A percentile compares a stretch with the other conserved stretches of the same genome.
Evolutionary conservation across 2,888 invertebrate species (phyloP).

Genomic region (Pteria penguin): DNA sequence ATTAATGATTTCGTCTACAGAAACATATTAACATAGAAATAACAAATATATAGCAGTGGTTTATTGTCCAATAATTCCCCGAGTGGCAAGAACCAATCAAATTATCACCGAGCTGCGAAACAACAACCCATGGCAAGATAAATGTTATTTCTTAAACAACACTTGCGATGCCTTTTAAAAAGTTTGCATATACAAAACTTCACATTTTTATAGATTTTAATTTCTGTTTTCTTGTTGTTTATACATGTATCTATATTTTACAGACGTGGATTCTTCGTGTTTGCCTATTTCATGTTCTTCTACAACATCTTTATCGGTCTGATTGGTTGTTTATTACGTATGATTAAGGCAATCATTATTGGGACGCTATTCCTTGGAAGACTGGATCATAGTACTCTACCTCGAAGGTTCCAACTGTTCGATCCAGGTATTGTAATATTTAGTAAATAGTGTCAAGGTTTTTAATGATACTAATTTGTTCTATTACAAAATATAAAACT

Average conservation of each 20-base stretch:
- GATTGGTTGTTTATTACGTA: slow-evolving; percentile 67
- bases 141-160: not conserved
- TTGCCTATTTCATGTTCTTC: slow-evolving; percentile 75
- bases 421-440: slow-evolving; percentile 74
- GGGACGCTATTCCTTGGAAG: slow-evolving; percentile 69
- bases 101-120: not conserved
- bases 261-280: slow-evolving; percentile 67
- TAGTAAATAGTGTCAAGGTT: no score
- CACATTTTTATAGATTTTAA: not conserved
- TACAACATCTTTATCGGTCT: slow-evolving; percentile 74
- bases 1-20: no score
- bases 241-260: slow-evolving; percentile 27
- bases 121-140: not conserved
- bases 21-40: no score
- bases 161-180: not conserved
- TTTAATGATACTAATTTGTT: no score
- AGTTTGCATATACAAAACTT: not conserved
- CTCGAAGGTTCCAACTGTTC: slow-evolving; percentile 66
- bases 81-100: not conserved
- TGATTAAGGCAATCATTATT: slow-evolving; percentile 62
- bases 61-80: no score
- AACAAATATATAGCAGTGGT: no score
- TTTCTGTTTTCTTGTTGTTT: not conserved
- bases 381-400: slow-evolving; percentile 69
- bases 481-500: no score